These are phyloP conservation scores for Diabrotica balteata DNA, from an alignment of 2,888 invertebrate genomes.

Conservation along the genomic window DNA sequence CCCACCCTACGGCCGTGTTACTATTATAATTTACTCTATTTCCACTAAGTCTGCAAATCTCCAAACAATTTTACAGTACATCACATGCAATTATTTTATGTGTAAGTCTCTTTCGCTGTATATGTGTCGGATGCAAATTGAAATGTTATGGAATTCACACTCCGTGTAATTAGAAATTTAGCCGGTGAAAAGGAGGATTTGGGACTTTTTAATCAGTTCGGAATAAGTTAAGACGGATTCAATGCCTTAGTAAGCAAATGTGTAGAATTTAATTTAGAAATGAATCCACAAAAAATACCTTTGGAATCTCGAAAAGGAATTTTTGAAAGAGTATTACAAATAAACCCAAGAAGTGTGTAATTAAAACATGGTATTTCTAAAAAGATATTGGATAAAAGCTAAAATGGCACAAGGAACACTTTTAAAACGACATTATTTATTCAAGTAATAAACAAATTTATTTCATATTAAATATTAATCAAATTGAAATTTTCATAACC, in stretches of 20 bases:
- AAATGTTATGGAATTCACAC: slow-evolving; percentile 21
- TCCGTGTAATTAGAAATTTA: slow-evolving; percentile 24
- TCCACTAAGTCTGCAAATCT: slow-evolving; percentile 27
- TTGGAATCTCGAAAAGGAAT: background rate
- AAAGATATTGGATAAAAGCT: too few relatives aligned
- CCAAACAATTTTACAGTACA: slow-evolving; percentile 28
- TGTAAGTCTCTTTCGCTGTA: slow-evolving; percentile 13
- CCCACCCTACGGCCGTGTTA: slow-evolving; percentile 18
- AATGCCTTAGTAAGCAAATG: background rate
- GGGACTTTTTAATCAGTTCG: slow-evolving; percentile 6
- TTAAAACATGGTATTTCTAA: too few relatives aligned
- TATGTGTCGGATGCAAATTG: slow-evolving; percentile 17
- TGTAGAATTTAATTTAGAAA: too few relatives aligned
- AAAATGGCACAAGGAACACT: too few relatives aligned
- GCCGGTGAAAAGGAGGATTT: slow-evolving; percentile 18
- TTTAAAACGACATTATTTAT: too few relatives aligned
- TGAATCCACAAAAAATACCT: too few relatives aligned
- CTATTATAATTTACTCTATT: slow-evolving; percentile 27
- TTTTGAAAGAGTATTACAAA: background rate
- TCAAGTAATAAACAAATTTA: too few relatives aligned
- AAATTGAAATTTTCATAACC: too few relatives aligned
- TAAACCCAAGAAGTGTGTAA: background rate
- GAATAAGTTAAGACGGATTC: background rate
- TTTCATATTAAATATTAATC: too few relatives aligned
- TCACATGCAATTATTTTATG: slow-evolving; percentile 25